A percentile compares a stretch with the other conserved stretches of the same genome.
Evolutionary conservation across 2,113 vertebrate species (phyloP).

Genomic region (Peromyscus polionotus): DNA sequence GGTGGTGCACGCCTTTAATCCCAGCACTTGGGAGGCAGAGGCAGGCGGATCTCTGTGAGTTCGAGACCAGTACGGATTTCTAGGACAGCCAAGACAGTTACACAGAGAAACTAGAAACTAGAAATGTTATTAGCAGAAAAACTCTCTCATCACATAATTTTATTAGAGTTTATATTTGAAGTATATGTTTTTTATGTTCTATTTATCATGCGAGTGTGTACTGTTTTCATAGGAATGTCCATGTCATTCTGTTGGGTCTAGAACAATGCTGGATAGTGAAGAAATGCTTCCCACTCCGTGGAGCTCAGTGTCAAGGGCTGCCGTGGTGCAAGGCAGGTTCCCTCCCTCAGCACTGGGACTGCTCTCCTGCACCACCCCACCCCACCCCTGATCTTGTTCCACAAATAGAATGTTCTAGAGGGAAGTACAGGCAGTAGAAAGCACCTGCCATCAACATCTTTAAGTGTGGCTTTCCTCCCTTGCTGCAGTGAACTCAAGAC

Average conservation of each 20-base stretch:
- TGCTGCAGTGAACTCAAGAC: neutral
- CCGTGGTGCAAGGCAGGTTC: neutral
- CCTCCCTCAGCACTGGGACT: neutral
- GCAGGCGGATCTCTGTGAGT: neutral
- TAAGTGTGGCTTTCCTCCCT: neutral
- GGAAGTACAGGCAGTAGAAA: neutral
- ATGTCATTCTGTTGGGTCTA: neutral
- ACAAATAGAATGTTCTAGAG: neutral
- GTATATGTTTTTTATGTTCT: neutral
- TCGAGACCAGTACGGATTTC: neutral
- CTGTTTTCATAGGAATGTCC: neutral
- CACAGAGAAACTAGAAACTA: neutral
- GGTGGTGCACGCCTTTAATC: neutral
- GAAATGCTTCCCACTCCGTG: neutral
- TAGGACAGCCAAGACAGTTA: neutral
- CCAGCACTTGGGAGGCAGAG: neutral
- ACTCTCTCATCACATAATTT: conserved; percentile 24
- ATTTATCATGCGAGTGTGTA: neutral
- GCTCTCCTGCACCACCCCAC: neutral
- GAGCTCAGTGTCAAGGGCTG: neutral
- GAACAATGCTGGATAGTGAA: neutral
- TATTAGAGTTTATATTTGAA: conserved; percentile 37
- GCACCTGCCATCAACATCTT: neutral
- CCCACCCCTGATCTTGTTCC: too few species aligned
- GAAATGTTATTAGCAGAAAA: neutral